phyloP scores from a whole-genome alignment of 1,140 invertebrate genomes.

The Anoplophora glabripennis region DNA sequence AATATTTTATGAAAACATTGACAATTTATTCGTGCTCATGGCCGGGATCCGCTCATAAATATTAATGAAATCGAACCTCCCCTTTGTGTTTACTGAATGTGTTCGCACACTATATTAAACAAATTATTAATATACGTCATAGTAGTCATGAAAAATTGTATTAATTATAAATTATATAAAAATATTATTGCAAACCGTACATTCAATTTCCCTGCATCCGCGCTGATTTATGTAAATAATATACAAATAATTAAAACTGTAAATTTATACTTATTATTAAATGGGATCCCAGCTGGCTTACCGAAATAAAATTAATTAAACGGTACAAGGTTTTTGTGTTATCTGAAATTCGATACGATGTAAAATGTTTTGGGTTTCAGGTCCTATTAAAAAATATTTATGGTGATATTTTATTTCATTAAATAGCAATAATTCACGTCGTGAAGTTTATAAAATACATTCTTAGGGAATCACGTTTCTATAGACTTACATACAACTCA shows the following conservation, averaged over 20 bases:
- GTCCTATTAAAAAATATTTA: constrained; percentile 1
- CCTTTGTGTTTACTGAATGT: constrained; percentile 39
- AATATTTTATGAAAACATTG: constrained; percentile 46
- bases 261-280: background rate
- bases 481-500: no score
- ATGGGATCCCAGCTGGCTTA: background rate
- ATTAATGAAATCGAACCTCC: constrained; percentile 42
- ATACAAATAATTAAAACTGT: background rate
- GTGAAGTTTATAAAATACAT: no score
- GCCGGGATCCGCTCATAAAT: constrained; percentile 42
- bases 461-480: no score
- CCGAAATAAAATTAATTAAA: background rate
- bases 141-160: background rate
- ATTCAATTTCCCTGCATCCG: background rate
- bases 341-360: background rate
- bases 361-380: background rate
- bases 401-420: constrained; percentile 2
- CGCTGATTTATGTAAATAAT: background rate
- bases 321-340: background rate
- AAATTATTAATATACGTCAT: constrained; percentile 28
- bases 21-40: constrained; percentile 46
- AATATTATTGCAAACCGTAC: background rate
- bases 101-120: constrained; percentile 34
- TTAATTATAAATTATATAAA: background rate
- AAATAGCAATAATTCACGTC: background rate